Evolutionary conservation across 1,140 invertebrate genomes (phyloP).

Genomic region (Trichogramma pretiosum): DNA sequence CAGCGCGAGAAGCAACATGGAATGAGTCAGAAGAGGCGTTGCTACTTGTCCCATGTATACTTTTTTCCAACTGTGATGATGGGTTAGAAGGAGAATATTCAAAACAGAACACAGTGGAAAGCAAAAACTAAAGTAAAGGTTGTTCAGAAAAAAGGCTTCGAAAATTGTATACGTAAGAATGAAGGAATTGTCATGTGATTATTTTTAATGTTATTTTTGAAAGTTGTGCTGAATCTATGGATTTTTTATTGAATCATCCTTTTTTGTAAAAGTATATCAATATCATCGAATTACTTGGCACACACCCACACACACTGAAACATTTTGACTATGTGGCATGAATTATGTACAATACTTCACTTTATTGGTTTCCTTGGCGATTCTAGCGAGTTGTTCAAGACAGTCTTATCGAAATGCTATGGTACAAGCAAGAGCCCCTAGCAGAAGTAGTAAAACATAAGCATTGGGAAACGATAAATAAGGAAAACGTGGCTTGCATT

Average conservation of each 20-base stretch:
- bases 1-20: neutral
- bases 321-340: slow-evolving; percentile 39
- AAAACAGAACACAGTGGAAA: slow-evolving; percentile 7
- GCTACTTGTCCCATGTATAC: too few relatives aligned
- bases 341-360: slow-evolving; percentile 49
- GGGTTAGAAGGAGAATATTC: slow-evolving; percentile 28
- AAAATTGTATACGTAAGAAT: slow-evolving; percentile 16
- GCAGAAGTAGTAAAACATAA: slow-evolving; percentile 45
- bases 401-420: slow-evolving; percentile 34
- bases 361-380: slow-evolving; percentile 47
- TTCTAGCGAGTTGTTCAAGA: slow-evolving; percentile 43
- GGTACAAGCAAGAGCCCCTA: neutral
- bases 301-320: too few relatives aligned
- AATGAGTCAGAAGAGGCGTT: neutral
- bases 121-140: neutral
- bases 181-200: too few relatives aligned
- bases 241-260: too few relatives aligned
- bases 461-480: slow-evolving; percentile 48
- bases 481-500: slow-evolving; percentile 44
- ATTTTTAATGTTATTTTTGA: too few relatives aligned
- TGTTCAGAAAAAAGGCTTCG: neutral
- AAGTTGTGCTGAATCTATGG: too few relatives aligned
- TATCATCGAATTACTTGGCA: too few relatives aligned
- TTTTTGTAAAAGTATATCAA: too few relatives aligned
- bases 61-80: slow-evolving; percentile 35